phyloP scores from a whole-genome alignment of 2,888 invertebrate genomes.

The Gastrophysa polygoni region DNA sequence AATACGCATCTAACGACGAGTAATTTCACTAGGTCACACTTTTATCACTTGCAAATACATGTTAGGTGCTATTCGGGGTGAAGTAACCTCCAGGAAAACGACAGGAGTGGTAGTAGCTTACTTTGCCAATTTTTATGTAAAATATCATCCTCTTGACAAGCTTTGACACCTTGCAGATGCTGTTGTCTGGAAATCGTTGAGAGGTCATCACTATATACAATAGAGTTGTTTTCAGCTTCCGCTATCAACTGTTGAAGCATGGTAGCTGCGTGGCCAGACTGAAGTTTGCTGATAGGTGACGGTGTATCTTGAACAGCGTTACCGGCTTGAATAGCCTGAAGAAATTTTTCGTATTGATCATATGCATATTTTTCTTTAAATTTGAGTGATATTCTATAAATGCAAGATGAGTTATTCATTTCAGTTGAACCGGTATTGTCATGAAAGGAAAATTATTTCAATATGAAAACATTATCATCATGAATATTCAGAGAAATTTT shows the following conservation, averaged over 20 bases:
- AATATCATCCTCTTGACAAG: slow-evolving; percentile 89
- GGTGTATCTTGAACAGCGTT: slow-evolving; percentile 64
- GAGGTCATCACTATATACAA: slow-evolving; percentile 96
- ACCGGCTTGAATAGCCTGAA: slow-evolving; percentile 62
- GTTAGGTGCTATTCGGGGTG: no score
- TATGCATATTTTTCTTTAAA: no score
- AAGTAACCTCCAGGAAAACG: no score
- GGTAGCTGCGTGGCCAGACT: slow-evolving; percentile 78
- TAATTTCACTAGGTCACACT: no score
- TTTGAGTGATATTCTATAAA: no score
- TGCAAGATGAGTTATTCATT: no score
- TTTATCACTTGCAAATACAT: neutral
- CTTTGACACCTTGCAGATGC: slow-evolving; percentile 82
- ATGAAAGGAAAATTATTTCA: no score
- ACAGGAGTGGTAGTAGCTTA: slow-evolving; percentile 55
- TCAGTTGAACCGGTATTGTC: no score
- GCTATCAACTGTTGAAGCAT: slow-evolving; percentile 92
- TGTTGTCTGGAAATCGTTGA: slow-evolving; percentile 76
- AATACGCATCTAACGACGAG: no score
- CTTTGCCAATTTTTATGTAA: slow-evolving; percentile 94
- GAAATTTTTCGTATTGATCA: no score
- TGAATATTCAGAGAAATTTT: no score
- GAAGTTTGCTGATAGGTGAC: slow-evolving; percentile 68
- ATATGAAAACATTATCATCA: no score
- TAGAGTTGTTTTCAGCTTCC: slow-evolving; percentile 88